phyloP scores from a whole-genome alignment of 2,888 invertebrate genomes.

The Sylvicola fuscatus region DNA sequence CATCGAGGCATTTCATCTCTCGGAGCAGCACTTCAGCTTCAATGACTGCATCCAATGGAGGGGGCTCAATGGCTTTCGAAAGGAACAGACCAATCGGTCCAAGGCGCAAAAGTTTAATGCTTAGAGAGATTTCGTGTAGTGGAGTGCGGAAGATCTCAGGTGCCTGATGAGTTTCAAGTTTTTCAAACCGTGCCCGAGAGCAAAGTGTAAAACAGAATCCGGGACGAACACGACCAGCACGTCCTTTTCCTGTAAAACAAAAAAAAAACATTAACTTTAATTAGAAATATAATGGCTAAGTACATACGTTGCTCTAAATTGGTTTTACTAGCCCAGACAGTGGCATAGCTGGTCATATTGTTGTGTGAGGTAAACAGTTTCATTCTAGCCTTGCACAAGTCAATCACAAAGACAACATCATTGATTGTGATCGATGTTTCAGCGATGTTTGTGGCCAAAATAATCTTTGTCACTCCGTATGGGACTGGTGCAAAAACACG shows the following conservation, averaged over 20 bases:
- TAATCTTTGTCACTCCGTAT: conserved; percentile 74
- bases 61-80: conserved; percentile 89
- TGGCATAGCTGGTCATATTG: conserved; percentile 96
- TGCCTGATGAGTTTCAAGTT: conserved; percentile 72
- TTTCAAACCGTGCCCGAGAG: conserved; percentile 47
- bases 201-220: conserved; percentile 92
- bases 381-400: conserved; percentile 93
- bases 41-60: conserved; percentile 93
- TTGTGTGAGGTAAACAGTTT: conserved; percentile 96
- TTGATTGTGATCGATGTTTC: conserved; percentile 97
- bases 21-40: conserved; percentile 74
- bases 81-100: conserved; percentile 89
- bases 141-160: conserved; percentile 98
- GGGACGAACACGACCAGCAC: conserved; percentile 86
- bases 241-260: conserved; percentile 67
- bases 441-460: conserved; percentile 93
- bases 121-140: conserved; percentile 80
- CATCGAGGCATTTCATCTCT: conserved; percentile 84
- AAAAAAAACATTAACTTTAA: too few relatives aligned
- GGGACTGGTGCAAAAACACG: conserved; percentile 81
- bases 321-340: conserved; percentile 86
- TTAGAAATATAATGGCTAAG: not conserved
- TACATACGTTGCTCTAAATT: conserved; percentile 64
- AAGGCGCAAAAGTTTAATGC: conserved; percentile 53
- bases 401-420: conserved; percentile 95